Conservation (phyloP, 2,888 invertebrate genomes). For the Ischnura elegans region DNA sequence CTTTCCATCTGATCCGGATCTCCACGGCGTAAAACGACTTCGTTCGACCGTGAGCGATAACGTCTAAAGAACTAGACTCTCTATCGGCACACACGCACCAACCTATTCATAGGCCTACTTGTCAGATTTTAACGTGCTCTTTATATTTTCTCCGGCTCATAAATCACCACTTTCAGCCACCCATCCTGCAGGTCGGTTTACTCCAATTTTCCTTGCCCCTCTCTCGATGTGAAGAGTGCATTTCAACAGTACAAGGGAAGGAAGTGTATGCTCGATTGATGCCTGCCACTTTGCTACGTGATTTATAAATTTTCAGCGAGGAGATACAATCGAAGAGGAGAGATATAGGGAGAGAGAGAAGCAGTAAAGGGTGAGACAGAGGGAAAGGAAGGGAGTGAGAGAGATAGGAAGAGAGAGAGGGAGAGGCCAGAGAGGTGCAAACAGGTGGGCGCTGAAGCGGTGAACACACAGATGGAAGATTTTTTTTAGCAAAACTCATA, state of each 20-base stretch:
- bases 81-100: not conserved
- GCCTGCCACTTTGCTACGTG: constrained; percentile 14
- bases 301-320: not conserved
- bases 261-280: not conserved
- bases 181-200: not conserved
- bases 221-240: too few relatives aligned
- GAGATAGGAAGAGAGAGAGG: constrained; percentile 39
- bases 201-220: not conserved
- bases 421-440: constrained; percentile 57
- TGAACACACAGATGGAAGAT: constrained; percentile 49
- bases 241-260: not conserved
- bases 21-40: not conserved
- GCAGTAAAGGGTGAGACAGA: not conserved
- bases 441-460: constrained; percentile 67
- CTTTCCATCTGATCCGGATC: not conserved
- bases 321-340: not conserved
- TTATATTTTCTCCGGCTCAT: too few relatives aligned
- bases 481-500: constrained; percentile 55
- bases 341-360: not conserved
- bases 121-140: too few relatives aligned
- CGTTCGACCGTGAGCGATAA: not conserved
- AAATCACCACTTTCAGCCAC: not conserved
- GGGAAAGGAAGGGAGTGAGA: not conserved
- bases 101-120: too few relatives aligned
- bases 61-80: not conserved